Base-by-base conservation (phyloP, 1,140 invertebrate species). In the Brachionus plicatilis region DNA sequence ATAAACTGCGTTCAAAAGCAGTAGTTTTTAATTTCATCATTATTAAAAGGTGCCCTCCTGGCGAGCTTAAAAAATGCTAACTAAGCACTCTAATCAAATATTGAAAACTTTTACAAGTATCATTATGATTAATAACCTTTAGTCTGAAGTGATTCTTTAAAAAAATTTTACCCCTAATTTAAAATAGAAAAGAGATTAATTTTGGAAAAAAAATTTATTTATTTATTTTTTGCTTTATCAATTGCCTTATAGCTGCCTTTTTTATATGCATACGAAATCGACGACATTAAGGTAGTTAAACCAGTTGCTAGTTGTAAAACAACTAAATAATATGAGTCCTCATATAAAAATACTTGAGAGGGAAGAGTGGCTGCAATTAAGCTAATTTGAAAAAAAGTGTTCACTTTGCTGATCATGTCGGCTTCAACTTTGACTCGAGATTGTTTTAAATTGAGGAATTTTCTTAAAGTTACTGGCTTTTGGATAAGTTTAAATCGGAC, bases 391-490 rank as follows among this genome's bases (percentile, higher is more conserved):
- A 83, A 43, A 56, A 50, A 53, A 9, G 82, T 83, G 11, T 83
- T 83, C 33, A 68, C 27, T 43, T 83, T 66, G n/a, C 56, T 68
- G 9, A 68, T 47, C 12, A 27, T 8, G 45, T 68, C 60, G 1
- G 60, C 43, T 72, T 68, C 60, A 33, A 70, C 45, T 72, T 83
- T 29, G 20, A 83, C 41, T 33, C 60, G 3, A 20, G 60, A 68
- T 50, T 68, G 0, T 41, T 83, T 83, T n/a, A 83, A 37, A 83
- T 83, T 83, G 1, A 83, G 12, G 70, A 70, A 68, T 56, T 83
- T 83, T 24, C 33, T 27, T 1, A 83, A 20, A 11, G 82, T 70
- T n/a, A 68, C 14, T n/a, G 82, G 82, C 50, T 17, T 53, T 14
- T 53, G n/a, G 53, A 50, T 47, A n/a, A 47, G 14, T 14, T 56